phyloP scores from a whole-genome alignment of 2,797 vertebrate genomes.

The Oreochromis mossambicus region DNA sequence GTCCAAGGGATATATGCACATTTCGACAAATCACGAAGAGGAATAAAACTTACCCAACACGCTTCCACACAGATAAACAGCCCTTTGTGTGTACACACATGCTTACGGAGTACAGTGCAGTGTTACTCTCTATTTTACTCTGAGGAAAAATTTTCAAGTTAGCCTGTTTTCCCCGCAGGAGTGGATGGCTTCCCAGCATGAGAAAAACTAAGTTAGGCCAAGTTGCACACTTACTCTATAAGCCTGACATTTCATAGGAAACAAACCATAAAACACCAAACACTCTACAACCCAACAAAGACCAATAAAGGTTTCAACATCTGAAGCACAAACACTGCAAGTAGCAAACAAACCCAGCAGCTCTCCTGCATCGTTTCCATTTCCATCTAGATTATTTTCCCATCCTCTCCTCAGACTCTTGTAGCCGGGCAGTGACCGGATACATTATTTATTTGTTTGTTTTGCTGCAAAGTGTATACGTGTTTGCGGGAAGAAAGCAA shows the following conservation, averaged over 20 bases:
- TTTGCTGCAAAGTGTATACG: constrained; percentile 21
- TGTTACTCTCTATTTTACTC: not conserved
- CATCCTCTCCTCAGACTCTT: constrained; percentile 22
- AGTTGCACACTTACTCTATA: constrained; percentile 46
- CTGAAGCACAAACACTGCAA: constrained; percentile 47
- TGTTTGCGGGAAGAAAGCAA: constrained; percentile 30
- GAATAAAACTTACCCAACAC: constrained; percentile 6
- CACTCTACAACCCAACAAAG: constrained; percentile 58
- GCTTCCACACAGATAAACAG: not conserved
- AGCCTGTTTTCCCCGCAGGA: constrained; percentile 26
- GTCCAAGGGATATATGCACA: constrained; percentile 6
- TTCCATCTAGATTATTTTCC: constrained; percentile 52
- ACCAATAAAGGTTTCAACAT: constrained; percentile 60
- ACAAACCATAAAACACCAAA: constrained; percentile 62
- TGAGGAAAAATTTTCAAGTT: constrained; percentile 33
- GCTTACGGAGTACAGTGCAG: not conserved
- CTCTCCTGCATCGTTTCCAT: constrained; percentile 18
- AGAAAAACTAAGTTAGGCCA: constrained; percentile 27
- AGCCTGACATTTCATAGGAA: constrained; percentile 59
- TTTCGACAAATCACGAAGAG: constrained; percentile 19
- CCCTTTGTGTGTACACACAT: not conserved
- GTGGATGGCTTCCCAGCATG: constrained; percentile 15
- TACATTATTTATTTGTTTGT: constrained; percentile 65
- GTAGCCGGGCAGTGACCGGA: constrained; percentile 28
- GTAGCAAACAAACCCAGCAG: constrained; percentile 53